These are phyloP conservation scores for Harpalus rubripes DNA, from an alignment of 2,888 invertebrate species.

Conservation along the genomic window DNA sequence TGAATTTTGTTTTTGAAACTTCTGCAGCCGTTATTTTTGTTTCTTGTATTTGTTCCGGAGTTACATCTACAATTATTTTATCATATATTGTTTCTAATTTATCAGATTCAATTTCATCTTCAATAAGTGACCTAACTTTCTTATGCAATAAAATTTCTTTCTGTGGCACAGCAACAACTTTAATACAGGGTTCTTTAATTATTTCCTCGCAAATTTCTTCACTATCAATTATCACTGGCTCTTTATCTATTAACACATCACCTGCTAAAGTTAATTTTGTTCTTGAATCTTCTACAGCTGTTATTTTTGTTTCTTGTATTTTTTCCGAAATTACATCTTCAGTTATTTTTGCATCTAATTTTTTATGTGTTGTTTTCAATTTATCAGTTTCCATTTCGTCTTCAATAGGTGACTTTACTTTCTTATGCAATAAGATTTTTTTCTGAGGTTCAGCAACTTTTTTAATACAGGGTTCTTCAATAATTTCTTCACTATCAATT, in stretches of 20 bases:
- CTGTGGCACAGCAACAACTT: not conserved
- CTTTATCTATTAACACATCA: not conserved
- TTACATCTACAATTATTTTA: not conserved
- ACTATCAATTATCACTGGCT: no score
- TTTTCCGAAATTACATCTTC: not conserved
- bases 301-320: not conserved
- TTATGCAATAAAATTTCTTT: constrained; percentile 18
- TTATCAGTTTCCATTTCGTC: not conserved
- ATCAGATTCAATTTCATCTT: not conserved
- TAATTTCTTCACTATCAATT: not conserved
- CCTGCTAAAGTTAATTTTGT: not conserved
- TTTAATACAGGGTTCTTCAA: constrained; percentile 7
- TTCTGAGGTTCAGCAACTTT: not conserved
- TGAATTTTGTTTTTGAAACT: no score
- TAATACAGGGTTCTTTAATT: not conserved
- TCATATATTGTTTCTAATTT: not conserved
- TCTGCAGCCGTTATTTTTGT: not conserved
- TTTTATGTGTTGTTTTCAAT: not conserved
- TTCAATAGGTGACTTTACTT: constrained; percentile 12
- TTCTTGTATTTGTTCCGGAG: no score
- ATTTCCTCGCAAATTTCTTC: not conserved
- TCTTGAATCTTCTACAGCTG: not conserved
- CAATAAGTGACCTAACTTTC: not conserved
- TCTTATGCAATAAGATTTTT: constrained; percentile 1
- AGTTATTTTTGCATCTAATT: not conserved